Evolutionary conservation across 2,113 vertebrate species (phyloP), one percentile per base, ranked within the genome.

Genomic region (Psettodes erumei): DNA sequence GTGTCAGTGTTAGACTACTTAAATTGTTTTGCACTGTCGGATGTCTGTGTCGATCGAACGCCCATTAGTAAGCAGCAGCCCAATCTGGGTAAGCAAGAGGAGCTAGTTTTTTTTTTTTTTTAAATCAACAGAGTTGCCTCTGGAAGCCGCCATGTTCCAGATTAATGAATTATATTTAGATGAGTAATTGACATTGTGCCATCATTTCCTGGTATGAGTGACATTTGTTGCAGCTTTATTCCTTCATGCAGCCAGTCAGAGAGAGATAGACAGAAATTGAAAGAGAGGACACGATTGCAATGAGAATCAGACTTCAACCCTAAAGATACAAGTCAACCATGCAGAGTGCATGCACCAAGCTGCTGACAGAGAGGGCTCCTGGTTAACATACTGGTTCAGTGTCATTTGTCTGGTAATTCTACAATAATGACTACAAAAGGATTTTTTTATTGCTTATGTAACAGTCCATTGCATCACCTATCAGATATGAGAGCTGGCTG

Each of bases 171-270:
- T 53, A 40, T 35, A 30, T 60, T 75, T 25, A 19, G 56, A 61
- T 47, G 40, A 79, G 35, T 51, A 66, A 18, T 70, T 73, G 43
- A 67, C 73, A 83, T 81, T 71, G 50, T 50, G 56, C 45, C 50
- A 68, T 53, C 35, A 25, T 30, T 68, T 80, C 77, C 51, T 76
- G 74, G 28, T 65, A 28, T 86, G 81, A 87, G 71, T 90, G 77
- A 81, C 59, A 38, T 45, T 54, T 28, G 43, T 54, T 77, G 47
- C 61, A 59, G 67, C 79, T 79, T 68, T 70, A 62, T 71, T 77
- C 40, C 5, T 68, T 54, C 59, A 66, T 82, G 50, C 71, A 83
- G 55, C 45, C 27, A 50, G 32, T 53, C 69, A 69, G 21, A 78
- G 37, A 78, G 15, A 71, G 5, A 48, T 32, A 63, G 18, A 40